Base-by-base conservation (phyloP, 2,888 invertebrate genomes). In the Lasioglossum vierecki region DNA sequence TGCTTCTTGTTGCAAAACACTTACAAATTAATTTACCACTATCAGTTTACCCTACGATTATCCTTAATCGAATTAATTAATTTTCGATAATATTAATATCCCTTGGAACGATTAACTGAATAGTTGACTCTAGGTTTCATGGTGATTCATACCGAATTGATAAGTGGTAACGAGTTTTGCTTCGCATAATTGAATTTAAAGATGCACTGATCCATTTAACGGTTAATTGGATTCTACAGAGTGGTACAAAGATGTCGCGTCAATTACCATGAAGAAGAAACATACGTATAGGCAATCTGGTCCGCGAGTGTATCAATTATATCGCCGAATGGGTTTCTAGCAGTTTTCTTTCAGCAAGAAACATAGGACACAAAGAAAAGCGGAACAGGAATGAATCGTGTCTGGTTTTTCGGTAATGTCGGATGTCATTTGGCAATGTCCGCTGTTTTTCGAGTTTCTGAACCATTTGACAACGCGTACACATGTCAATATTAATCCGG, bases 401-500 rank as follows among this genome's bases (percentile, higher is more conserved):
- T n/a, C 53, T 46, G 0, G 35, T 75, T 84, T 76, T 76, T 3
- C 66, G 76, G 30, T 46, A 60, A 76, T 73, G 35, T 78, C 35
- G 49, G 18, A 18, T 2, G 49, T 18, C 49, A 49, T 18, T 49
- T 6, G 53, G 9, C 53, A 53, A n/a, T 82, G 77, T 26, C 66
- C 68, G 85, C 83, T 89, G 88, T 89, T 90, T 82, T 80, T 88
- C 87, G 86, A 85, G 77, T 83, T 85, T 84, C 79, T 87, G 89
- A 83, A 87, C 80, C 89, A 89, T 80, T 81, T 79, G 22, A 68
- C 46, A 70, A 75, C 85, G 84, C 79, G 74, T 84, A 84, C 83
- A 76, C 73, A 85, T 88, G 90, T 90, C 89, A 90, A 91, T 90
- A 88, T 84, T 86, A 82, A 80, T 74, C 66, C 53, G n/a, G 26